Base-by-base conservation (phyloP, 2,888 invertebrate species). In the Tolmerus cingulatus region DNA sequence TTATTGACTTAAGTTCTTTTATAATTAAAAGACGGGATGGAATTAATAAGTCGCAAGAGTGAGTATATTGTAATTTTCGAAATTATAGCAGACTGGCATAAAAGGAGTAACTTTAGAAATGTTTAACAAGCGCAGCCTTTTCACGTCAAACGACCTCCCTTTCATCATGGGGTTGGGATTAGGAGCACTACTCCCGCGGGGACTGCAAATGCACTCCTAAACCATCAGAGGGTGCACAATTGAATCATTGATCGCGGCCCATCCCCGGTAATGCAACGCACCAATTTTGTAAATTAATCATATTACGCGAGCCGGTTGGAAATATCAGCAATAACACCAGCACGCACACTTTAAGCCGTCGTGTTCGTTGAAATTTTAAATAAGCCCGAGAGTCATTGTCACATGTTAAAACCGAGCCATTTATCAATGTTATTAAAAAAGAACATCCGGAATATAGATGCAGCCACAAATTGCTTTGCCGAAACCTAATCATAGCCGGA, bases 401-500 rank as follows among this genome's bases (percentile, higher is more conserved):
- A 84, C 84, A 84, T 74, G 34, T 34, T 23, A 55, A 66, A 66
- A 84, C 40, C 66, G 40, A 37, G 81, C 74, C 19, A 84, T 84
- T 84, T 84, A 84, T 84, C 84, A 84, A 74, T 84, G 30, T 66
- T 84, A 74, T 74, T 57, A 84, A 84, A 84, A 57, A 84, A 57
- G 23, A 46, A 51, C 84, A 84, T 74, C 66, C 84, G 74, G 40
- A 84, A 66, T 66, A 84, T 84, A 84, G 84, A 57, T 84, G 84
- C 84, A 84, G 40, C 92, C 92, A 90, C 92, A 92, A 92, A 92
- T 92, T 92, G 92, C 92, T 91, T 92, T 92, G 91, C 91, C 91
- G 91, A 92, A 92, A 92, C 92, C 92, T 92, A 92, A 92, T 92
- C 92, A 92, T 92, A 91, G 92, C 92, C 92, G 92, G 92, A 92